Percentiles rank a stretch among this genome's conserved stretches.
phyloP scores from a whole-genome alignment of 30 jellyfish, hydroid and myxozoan genomes.

The Turritopsis dohrnii region DNA sequence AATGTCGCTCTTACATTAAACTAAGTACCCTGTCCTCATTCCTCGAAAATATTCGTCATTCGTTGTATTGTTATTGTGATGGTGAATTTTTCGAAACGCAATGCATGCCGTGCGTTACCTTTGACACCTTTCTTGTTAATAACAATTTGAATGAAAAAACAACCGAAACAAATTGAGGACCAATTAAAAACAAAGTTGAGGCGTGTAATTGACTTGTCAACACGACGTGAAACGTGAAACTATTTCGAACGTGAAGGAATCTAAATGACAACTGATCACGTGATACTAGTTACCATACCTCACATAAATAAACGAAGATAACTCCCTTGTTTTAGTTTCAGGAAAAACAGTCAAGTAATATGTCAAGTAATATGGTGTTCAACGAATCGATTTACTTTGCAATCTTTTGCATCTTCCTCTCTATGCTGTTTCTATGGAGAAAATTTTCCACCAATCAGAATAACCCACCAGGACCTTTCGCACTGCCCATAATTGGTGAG shows the following conservation, averaged over 20 bases:
- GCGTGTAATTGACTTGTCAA: not conserved
- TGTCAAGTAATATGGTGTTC: not conserved
- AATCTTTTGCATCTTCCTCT: not conserved
- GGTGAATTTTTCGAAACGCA: too few relatives aligned
- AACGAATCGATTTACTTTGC: not conserved
- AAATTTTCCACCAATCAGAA: not conserved
- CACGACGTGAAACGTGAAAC: not conserved
- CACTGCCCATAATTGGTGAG: not conserved
- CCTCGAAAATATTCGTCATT: too few relatives aligned
- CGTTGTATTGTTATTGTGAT: too few relatives aligned
- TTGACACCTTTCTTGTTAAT: not conserved
- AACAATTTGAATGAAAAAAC: not conserved
- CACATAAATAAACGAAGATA: not conserved
- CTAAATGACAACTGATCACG: not conserved
- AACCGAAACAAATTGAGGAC: not conserved
- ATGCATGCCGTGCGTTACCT: too few relatives aligned
- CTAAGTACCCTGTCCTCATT: too few relatives aligned
- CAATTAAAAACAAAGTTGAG: not conserved
- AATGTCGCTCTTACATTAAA: not conserved
- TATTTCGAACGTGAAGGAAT: not conserved
- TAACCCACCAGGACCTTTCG: conserved; percentile 9
- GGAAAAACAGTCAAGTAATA: not conserved
- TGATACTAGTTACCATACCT: not conserved
- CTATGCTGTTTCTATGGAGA: not conserved
- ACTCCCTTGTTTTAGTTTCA: not conserved